Percentiles rank a stretch among this genome's conserved stretches.
Evolutionary conservation across 2,888 invertebrate species (phyloP).

Genomic region (Apodemia duryi): DNA sequence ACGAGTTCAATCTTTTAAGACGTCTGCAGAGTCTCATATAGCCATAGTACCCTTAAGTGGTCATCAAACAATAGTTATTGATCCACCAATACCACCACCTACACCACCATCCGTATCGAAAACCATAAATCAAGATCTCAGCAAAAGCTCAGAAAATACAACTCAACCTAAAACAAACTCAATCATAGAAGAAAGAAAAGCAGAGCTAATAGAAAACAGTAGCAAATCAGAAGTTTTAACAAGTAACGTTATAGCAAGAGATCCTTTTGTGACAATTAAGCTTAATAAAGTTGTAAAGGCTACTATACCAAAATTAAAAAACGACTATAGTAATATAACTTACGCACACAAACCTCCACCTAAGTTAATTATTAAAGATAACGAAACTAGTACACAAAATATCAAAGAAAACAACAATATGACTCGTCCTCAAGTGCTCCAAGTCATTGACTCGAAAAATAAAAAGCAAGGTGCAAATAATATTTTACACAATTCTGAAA

Average conservation of each 20-base stretch:
- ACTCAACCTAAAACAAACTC: not conserved
- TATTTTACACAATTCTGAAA: constrained; percentile 27
- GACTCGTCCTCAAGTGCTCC: constrained; percentile 82
- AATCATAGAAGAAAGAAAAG: constrained; percentile 15
- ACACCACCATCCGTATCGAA: constrained; percentile 23
- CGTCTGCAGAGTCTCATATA: constrained; percentile 68
- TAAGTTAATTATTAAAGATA: constrained; percentile 65
- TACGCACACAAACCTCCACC: constrained; percentile 64
- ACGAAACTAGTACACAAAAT: constrained; percentile 40
- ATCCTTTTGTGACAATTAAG: constrained; percentile 71
- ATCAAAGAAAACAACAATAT: constrained; percentile 56
- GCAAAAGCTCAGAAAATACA: constrained; percentile 17
- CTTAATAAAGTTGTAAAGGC: constrained; percentile 69
- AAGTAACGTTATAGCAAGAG: constrained; percentile 46
- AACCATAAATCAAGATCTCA: constrained; percentile 11
- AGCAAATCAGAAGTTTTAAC: constrained; percentile 25
- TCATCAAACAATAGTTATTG: constrained; percentile 75
- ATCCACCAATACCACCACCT: constrained; percentile 53
- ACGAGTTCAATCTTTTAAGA: constrained; percentile 70
- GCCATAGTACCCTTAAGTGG: constrained; percentile 71
- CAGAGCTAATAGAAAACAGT: constrained; percentile 10
- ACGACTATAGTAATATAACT: constrained; percentile 37
- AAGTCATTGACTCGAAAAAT: constrained; percentile 78
- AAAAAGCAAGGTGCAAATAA: constrained; percentile 43
- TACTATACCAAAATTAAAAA: constrained; percentile 63